Conservation (phyloP, 2,888 invertebrate genomes). For the Epistrophe grossulariae region DNA sequence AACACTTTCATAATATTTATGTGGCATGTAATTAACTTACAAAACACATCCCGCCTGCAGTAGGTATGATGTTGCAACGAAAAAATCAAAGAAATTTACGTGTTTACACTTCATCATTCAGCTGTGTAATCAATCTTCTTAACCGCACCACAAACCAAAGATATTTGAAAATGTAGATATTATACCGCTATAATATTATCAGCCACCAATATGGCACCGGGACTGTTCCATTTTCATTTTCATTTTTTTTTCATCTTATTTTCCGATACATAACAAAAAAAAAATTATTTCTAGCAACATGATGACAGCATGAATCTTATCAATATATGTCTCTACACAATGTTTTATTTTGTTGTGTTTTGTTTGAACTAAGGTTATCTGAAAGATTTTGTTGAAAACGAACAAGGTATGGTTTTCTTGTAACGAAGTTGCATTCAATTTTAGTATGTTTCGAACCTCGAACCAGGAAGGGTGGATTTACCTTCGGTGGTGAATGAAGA, state of each 20-base stretch:
- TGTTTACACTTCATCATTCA: conserved; percentile 65
- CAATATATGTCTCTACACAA: not conserved
- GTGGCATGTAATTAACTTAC: conserved; percentile 43
- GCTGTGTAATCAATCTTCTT: conserved; percentile 43
- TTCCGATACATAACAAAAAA: not conserved
- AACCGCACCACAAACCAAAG: not conserved
- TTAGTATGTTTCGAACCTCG: conserved; percentile 67
- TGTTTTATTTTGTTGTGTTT: no score
- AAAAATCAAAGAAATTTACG: conserved; percentile 51
- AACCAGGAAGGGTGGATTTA: conserved; percentile 40
- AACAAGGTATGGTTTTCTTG: not conserved
- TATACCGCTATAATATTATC: not conserved
- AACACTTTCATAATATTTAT: conserved; percentile 44
- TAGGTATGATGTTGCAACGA: conserved; percentile 20
- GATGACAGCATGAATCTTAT: no score
- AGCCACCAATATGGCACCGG: conserved; percentile 1
- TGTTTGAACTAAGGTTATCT: no score
- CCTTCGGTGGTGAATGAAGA: not conserved
- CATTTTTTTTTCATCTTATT: not conserved
- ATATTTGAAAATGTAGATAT: conserved; percentile 1
- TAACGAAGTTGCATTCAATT: conserved; percentile 37
- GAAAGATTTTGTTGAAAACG: no score
- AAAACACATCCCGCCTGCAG: conserved; percentile 9
- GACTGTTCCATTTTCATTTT: not conserved
- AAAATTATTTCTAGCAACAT: not conserved